Percentiles rank a stretch among this genome's conserved stretches.
phyloP scores from a whole-genome alignment of 23 tunicate species.

The Aplidium turbinatum region DNA sequence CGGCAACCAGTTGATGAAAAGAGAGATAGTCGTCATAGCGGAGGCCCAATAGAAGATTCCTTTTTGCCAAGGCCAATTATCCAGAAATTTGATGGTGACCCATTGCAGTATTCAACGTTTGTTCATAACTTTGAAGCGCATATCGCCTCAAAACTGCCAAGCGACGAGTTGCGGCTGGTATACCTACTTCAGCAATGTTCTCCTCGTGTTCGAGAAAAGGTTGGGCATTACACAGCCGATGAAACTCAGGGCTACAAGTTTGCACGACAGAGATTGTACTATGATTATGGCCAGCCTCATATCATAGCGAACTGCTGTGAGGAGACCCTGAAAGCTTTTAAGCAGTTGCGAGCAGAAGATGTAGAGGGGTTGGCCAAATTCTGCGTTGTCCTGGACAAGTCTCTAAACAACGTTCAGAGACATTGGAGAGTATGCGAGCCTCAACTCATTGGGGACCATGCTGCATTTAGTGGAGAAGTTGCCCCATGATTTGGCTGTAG shows the following conservation, averaged over 20 bases:
- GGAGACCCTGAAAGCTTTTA: constrained; percentile 1
- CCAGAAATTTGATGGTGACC: constrained; percentile 1
- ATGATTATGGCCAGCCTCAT: constrained; percentile 20
- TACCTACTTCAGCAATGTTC: constrained; percentile 19
- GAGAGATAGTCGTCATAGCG: too few relatives aligned
- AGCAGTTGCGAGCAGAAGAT: background rate
- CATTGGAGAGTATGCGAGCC: constrained; percentile 9
- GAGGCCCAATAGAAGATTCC: too few relatives aligned
- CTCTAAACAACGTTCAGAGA: constrained; percentile 2
- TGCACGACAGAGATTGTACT: constrained; percentile 4
- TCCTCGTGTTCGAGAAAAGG: background rate
- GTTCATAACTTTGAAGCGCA: constrained; percentile 15
- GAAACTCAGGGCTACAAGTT: background rate
- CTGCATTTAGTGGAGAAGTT: constrained; percentile 19
- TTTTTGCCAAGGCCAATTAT: constrained; percentile 13
- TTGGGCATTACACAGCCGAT: background rate
- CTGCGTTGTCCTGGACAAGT: constrained; percentile 2
- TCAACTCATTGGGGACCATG: constrained; percentile 5
- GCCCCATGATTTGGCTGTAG: constrained; percentile 2
- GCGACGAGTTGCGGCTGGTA: constrained; percentile 6
- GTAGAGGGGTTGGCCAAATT: background rate
- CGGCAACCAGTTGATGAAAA: too few relatives aligned
- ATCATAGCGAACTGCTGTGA: constrained; percentile 11
- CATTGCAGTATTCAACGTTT: constrained; percentile 8
- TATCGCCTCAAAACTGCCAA: background rate